Evolutionary conservation across 2,888 invertebrate genomes (phyloP), one percentile per base, ranked within the genome.

Genomic region (Eudasyphora cyanicolor): DNA sequence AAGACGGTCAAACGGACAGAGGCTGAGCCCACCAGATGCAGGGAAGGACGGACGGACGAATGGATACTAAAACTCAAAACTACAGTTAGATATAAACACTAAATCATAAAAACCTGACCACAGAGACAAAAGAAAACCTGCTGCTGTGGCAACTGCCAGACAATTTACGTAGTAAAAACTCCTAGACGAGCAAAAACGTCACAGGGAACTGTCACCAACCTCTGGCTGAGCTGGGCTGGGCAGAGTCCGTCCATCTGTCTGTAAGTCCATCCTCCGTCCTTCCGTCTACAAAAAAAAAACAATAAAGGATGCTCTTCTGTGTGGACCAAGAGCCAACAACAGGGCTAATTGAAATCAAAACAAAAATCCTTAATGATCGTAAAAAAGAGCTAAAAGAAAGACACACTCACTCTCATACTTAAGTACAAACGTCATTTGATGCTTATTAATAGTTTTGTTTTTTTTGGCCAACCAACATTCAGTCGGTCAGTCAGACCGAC

Each of bases 291-390:
- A 0, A n/a, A n/a, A n/a, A n/a, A 2, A 35, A 64, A 64, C 64
- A 64, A 64, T 64, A 38, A 64, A 64, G 8, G 64, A 12, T 42
- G 27, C 81, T 71, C 17, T 62, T 17, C 62, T n/a, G n/a, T n/a
- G n/a, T n/a, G 2, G 38, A 12, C 10, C 80, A 85, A 74, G 79
- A 75, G n/a, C n/a, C 74, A 73, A 85, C 85, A 73, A 85, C 85
- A 85, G 87, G 86, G 88, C 89, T 89, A 89, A 88, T 89, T 89
- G 89, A 87, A 88, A 88, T 88, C 88, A 89, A 90, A 90, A 89
- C 87, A 89, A 88, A 80, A 64, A 87, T 86, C 82, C 87, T 89
- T 88, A 89, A 89, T 89, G 88, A 88, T 87, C 89, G 86, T 89
- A 87, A 89, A 89, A 89, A 86, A 85, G n/a, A n/a, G n/a, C n/a